Percentiles rank a stretch among this genome's conserved stretches.
Conservation (phyloP, 2,888 invertebrate genomes). For the Leucania comma region DNA sequence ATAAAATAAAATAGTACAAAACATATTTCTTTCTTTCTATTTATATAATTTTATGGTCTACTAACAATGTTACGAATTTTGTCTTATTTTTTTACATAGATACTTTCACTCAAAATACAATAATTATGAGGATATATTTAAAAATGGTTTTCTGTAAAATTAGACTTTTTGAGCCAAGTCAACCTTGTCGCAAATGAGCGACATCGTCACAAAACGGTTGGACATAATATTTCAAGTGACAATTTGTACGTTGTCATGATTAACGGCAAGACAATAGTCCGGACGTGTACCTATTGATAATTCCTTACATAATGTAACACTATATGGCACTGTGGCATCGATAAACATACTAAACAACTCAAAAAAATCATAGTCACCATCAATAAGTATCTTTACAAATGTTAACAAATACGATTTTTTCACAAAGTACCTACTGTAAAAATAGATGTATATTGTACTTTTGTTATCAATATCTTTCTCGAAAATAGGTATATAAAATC, state of each 20-base stretch:
- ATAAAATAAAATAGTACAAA: no score
- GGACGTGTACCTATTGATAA: constrained; percentile 41
- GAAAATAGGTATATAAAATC: constrained; percentile 18
- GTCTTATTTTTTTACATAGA: no score
- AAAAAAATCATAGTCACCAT: constrained; percentile 67
- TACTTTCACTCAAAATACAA: no score
- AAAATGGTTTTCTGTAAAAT: no score
- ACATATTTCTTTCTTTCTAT: no score
- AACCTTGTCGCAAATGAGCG: no score
- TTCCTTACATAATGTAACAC: constrained; percentile 48
- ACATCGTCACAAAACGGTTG: constrained; percentile 30
- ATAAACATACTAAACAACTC: constrained; percentile 63
- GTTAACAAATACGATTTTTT: constrained; percentile 16
- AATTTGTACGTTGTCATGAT: constrained; percentile 54
- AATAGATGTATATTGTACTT: constrained; percentile 45
- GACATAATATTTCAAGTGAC: constrained; percentile 20
- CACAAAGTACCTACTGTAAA: constrained; percentile 17
- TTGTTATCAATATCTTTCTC: constrained; percentile 23
- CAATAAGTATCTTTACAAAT: constrained; percentile 25
- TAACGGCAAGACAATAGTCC: constrained; percentile 58
- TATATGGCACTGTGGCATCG: constrained; percentile 78
- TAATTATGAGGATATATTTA: no score
- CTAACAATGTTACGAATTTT: no score
- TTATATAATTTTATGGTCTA: no score
- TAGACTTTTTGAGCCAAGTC: no score